Conservation (phyloP, 2,113 vertebrate species). For the Nerophis lumbriciformis region DNA sequence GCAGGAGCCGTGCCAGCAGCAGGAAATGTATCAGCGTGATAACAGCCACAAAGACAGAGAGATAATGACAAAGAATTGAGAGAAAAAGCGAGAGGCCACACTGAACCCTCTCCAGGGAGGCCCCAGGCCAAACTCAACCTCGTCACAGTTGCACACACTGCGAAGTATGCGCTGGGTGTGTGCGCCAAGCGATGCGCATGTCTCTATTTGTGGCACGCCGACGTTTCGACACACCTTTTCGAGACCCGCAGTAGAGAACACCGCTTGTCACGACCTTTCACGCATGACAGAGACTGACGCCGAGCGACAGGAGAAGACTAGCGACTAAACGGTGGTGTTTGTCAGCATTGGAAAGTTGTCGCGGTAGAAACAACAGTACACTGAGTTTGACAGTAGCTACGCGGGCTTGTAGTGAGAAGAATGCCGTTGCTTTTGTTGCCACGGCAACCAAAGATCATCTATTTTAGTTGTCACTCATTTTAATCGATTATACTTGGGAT, state of each 20-base stretch:
- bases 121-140: conserved; percentile 50
- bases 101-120: conserved; percentile 41
- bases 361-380: neutral
- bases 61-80: conserved; percentile 36
- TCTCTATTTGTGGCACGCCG: conserved; percentile 22
- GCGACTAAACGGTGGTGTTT: neutral
- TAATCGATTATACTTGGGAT: too few relatives aligned
- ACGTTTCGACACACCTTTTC: conserved; percentile 49
- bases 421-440: neutral
- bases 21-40: conserved; percentile 76
- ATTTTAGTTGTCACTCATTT: neutral
- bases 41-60: conserved; percentile 69
- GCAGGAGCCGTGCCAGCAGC: conserved; percentile 73
- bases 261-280: too few relatives aligned
- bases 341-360: neutral
- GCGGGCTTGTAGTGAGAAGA: neutral
- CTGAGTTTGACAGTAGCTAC: neutral
- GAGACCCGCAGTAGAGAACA: conserved; percentile 8
- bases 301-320: neutral
- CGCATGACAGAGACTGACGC: neutral
- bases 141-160: conserved; percentile 35
- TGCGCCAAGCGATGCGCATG: conserved; percentile 30
- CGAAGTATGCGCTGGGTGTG: conserved; percentile 54
- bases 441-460: neutral
- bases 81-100: conserved; percentile 32